Evolutionary conservation across 1,140 invertebrate species (phyloP).

Genomic region (Akabosia matsudoensis): DNA sequence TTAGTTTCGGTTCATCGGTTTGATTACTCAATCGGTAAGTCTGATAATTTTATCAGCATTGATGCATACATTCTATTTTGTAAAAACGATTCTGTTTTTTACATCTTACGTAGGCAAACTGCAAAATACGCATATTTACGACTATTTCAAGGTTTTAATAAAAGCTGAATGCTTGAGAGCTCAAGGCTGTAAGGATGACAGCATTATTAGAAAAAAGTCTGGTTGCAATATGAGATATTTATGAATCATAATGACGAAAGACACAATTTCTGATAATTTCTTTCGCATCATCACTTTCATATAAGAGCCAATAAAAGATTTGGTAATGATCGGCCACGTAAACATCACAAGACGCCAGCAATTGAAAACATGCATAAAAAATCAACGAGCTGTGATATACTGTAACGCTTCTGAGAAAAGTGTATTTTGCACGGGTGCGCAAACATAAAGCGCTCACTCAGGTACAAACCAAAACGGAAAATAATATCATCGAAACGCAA

Average conservation of each 20-base stretch:
- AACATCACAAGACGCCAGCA: background rate
- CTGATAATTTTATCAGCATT: no score
- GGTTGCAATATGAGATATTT: background rate
- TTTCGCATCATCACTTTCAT: background rate
- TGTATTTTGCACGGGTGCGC: background rate
- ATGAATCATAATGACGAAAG: background rate
- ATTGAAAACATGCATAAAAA: background rate
- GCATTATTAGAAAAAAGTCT: background rate
- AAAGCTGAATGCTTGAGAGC: background rate
- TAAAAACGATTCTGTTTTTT: no score
- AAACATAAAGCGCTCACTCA: background rate
- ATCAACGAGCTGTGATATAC: background rate
- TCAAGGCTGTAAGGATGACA: background rate
- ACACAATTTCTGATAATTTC: background rate
- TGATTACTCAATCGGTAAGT: no score
- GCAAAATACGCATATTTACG: background rate
- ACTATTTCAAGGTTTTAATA: background rate
- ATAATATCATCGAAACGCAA: background rate
- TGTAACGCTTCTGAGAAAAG: background rate
- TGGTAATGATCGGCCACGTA: background rate
- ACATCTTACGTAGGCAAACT: no score
- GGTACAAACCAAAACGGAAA: no score
- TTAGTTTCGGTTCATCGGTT: no score
- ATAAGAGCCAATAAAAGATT: no score
- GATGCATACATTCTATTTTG: no score